Conservation (phyloP, 2,113 vertebrate genomes). For the Rhinoptilus africanus region DNA sequence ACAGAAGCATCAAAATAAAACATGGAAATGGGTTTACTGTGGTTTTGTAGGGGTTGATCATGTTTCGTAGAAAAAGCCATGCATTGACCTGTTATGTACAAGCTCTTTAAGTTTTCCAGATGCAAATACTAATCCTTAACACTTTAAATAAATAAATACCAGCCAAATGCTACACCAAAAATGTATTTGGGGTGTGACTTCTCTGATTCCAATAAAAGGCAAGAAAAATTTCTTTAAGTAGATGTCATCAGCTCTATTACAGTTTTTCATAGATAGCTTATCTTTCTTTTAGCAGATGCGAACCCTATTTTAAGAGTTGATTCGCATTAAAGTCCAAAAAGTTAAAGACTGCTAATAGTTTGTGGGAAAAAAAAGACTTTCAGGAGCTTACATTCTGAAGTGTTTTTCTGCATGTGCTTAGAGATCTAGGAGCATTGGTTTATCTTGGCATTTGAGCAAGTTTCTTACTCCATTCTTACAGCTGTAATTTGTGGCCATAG, state of each 20-base stretch:
- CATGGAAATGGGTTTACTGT: not conserved
- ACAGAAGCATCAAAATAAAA: not conserved
- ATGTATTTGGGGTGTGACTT: not conserved
- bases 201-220: not conserved
- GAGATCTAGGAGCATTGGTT: not conserved
- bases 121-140: not conserved
- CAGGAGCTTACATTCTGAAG: not conserved
- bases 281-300: not conserved
- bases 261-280: not conserved
- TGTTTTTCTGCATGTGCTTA: not conserved
- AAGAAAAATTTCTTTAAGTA: not conserved
- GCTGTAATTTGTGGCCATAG: not conserved
- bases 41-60: slow-evolving; percentile 15
- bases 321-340: not conserved
- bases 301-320: not conserved
- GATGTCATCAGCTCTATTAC: not conserved
- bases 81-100: not conserved
- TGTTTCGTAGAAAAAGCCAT: slow-evolving; percentile 42
- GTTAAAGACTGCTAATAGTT: not conserved
- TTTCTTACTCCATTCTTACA: not conserved
- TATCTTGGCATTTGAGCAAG: slow-evolving; percentile 5
- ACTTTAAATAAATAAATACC: not conserved
- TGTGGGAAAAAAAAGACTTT: not conserved
- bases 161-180: not conserved
- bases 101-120: slow-evolving; percentile 11